These are phyloP conservation scores for Oryzaephilus surinamensis DNA, from an alignment of 1,140 invertebrate genomes.

Conservation along the genomic window DNA sequence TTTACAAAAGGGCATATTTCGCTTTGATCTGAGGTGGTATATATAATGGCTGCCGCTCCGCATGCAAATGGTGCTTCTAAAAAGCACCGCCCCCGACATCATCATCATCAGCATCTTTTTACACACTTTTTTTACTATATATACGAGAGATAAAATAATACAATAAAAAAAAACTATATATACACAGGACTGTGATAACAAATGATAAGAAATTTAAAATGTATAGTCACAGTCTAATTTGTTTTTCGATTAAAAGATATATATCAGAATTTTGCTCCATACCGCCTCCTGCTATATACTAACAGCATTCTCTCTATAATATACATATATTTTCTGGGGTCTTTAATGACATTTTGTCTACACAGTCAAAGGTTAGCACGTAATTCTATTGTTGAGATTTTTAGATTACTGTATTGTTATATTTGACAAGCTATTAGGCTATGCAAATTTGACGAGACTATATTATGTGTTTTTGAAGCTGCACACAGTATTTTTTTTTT, in stretches of 20 bases:
- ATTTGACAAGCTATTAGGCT: constrained; percentile 1
- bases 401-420: constrained; percentile 10
- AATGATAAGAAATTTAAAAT: background rate
- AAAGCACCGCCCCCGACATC: constrained; percentile 19
- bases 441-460: constrained; percentile 8
- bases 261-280: too few species aligned
- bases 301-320: too few species aligned
- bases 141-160: too few species aligned
- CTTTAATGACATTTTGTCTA: constrained; percentile 11
- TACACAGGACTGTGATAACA: constrained; percentile 15
- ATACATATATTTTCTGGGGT: too few species aligned
- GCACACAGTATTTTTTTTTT: too few species aligned
- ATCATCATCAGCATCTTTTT: constrained; percentile 10
- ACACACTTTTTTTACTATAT: background rate
- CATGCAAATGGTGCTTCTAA: constrained; percentile 26
- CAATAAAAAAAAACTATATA: too few species aligned
- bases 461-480: background rate
- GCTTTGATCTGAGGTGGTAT: constrained; percentile 26
- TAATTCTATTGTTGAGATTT: constrained; percentile 16
- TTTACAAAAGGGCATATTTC: too few species aligned
- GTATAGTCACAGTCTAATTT: constrained; percentile 6
- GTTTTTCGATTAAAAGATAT: constrained; percentile 11
- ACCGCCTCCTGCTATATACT: too few species aligned
- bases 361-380: constrained; percentile 14
- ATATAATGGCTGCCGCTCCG: constrained; percentile 27